A percentile compares a stretch with the other conserved stretches of the same genome.
These are phyloP conservation scores for Cerastis rubricosa DNA, from an alignment of 2,888 invertebrate genomes.

Conservation along the genomic window DNA sequence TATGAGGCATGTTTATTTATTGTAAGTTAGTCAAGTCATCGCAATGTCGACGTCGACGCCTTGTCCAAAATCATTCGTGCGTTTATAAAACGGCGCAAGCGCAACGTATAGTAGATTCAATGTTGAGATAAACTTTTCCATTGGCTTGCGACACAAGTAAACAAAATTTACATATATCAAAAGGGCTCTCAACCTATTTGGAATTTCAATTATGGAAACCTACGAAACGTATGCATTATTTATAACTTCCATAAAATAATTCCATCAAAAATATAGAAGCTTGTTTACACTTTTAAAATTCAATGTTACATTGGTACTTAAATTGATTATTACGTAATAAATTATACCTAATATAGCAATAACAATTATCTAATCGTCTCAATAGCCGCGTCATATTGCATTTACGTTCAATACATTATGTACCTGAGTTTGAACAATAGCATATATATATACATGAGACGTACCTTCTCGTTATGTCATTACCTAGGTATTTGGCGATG, in stretches of 20 bases:
- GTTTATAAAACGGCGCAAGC: slow-evolving; percentile 15
- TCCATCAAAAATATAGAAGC: slow-evolving; percentile 20
- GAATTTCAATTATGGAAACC: slow-evolving; percentile 38
- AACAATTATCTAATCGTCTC: slow-evolving; percentile 33
- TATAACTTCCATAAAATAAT: slow-evolving; percentile 36
- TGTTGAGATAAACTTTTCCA: slow-evolving; percentile 16
- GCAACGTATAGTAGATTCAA: slow-evolving; percentile 16
- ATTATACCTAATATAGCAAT: slow-evolving; percentile 9
- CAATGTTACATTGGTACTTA: not conserved
- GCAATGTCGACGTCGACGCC: slow-evolving; percentile 25
- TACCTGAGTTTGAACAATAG: slow-evolving; percentile 22
- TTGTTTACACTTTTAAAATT: slow-evolving; percentile 30
- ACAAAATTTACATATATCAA: slow-evolving; percentile 36
- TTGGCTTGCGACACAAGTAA: slow-evolving; percentile 7
- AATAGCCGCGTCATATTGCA: slow-evolving; percentile 14
- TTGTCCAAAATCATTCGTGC: slow-evolving; percentile 41
- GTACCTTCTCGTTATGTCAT: not conserved
- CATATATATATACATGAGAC: not conserved
- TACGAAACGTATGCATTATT: slow-evolving; percentile 27
- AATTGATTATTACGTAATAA: slow-evolving; percentile 1
- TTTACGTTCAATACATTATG: slow-evolving; percentile 19
- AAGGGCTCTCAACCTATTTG: slow-evolving; percentile 8
- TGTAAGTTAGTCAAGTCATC: slow-evolving; percentile 24
- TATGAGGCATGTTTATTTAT: slow-evolving; percentile 33
- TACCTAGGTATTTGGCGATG: slow-evolving; percentile 22